Percentiles rank a stretch among this genome's conserved stretches.
These are phyloP conservation scores for Lucifuga dentata DNA, from an alignment of 2,113 vertebrate species.

Conservation along the genomic window DNA sequence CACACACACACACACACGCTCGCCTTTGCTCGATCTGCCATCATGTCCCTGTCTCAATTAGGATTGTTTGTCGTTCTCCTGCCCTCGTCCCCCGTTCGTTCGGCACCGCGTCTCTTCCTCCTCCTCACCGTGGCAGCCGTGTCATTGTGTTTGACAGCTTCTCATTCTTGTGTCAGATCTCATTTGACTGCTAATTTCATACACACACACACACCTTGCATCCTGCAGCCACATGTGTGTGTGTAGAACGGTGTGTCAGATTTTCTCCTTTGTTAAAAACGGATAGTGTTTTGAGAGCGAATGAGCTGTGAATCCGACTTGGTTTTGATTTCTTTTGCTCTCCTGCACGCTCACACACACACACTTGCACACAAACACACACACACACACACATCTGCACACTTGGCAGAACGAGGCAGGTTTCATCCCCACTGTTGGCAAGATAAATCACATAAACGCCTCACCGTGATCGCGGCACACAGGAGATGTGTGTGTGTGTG, in stretches of 20 bases:
- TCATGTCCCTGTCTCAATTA: constrained; percentile 73
- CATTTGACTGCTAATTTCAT: constrained; percentile 74
- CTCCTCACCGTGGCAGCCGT: constrained; percentile 77
- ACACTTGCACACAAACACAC: neutral
- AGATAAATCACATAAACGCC: constrained; percentile 51
- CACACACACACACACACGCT: constrained; percentile 33
- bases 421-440: constrained; percentile 34
- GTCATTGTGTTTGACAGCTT: constrained; percentile 97
- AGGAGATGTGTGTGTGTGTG: too few species aligned
- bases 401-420: constrained; percentile 38
- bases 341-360: neutral
- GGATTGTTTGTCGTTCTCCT: constrained; percentile 60
- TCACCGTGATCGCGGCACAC: constrained; percentile 41
- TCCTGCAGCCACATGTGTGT: too few species aligned
- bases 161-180: constrained; percentile 95
- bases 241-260: neutral
- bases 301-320: constrained; percentile 28
- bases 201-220: constrained; percentile 25
- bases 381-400: constrained; percentile 12
- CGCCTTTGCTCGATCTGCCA: constrained; percentile 49
- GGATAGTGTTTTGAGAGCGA: constrained; percentile 23
- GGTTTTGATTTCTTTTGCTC: too few species aligned
- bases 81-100: constrained; percentile 57
- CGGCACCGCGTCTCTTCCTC: constrained; percentile 31
- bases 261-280: constrained; percentile 22